Percentiles rank a stretch among this genome's conserved stretches.
Evolutionary conservation across 2,797 vertebrate species (phyloP).

Genomic region (Sebastiscus tertius): DNA sequence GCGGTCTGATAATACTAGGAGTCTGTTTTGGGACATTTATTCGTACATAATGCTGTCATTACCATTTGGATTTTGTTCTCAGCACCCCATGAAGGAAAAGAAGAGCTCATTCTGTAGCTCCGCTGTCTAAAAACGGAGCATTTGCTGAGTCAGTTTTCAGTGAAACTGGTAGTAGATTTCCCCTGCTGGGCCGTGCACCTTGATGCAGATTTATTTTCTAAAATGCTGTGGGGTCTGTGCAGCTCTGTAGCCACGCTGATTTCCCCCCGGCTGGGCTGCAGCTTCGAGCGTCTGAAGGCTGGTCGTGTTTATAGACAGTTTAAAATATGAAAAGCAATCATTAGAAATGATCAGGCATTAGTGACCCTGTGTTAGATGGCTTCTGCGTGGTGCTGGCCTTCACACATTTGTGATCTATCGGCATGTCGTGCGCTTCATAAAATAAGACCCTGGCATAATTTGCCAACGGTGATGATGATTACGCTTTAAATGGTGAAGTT

Average conservation of each 20-base stretch:
- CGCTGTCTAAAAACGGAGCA: background rate
- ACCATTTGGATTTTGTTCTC: slow-evolving; percentile 34
- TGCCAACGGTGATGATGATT: background rate
- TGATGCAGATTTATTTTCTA: slow-evolving; percentile 16
- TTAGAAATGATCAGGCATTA: background rate
- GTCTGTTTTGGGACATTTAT: slow-evolving; percentile 45
- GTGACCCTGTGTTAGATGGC: background rate
- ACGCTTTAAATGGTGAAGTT: background rate
- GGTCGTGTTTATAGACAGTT: background rate
- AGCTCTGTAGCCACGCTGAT: background rate
- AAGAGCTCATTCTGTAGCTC: slow-evolving; percentile 19
- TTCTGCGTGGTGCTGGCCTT: background rate
- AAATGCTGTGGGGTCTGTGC: background rate
- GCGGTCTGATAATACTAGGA: slow-evolving; percentile 24
- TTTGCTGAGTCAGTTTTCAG: slow-evolving; percentile 32
- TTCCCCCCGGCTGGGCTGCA: background rate
- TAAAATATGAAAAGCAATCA: background rate
- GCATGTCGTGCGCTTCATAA: background rate
- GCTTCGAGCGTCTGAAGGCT: background rate
- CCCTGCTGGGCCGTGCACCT: slow-evolving; percentile 3
- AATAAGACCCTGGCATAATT: background rate
- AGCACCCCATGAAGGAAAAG: background rate
- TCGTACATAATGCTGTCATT: slow-evolving; percentile 37
- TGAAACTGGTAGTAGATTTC: slow-evolving; percentile 9
- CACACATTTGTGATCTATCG: background rate